Base-by-base conservation (phyloP, 2,888 invertebrate species). In the Parnassius smintheus region DNA sequence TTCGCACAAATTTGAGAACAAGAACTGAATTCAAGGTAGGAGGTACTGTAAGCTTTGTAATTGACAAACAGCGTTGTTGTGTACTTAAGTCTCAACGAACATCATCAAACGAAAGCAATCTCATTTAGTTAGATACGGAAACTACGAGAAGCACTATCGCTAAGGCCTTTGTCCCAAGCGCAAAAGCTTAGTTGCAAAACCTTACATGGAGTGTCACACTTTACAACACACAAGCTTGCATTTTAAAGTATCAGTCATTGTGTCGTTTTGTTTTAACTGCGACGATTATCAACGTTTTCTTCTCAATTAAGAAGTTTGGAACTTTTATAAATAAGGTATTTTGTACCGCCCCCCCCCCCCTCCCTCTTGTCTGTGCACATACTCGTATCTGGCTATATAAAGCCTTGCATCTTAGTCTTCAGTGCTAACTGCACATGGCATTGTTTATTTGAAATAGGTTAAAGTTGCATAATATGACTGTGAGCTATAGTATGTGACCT, bases 51-150 rank as follows among this genome's bases (percentile, higher is more conserved):
- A 35, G 7, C 35, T 35, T 35, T 35, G 35, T 35, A 35, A 35
- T 35, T 35, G 35, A 35, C 35, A 35, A 35, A 35, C 35, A 35
- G 35, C 35, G 35, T 35, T 35, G 35, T 35, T 35, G 35, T 35
- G 35, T 46, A 46, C 7, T 12, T 9, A 48, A n/a, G 49, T 49
- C n/a, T 4, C 49, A 49, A 49, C 4, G 12, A 46, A 46, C 13
- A 49, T 13, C 50, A 51, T 63, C 51, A 41, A 55, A 56, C 56
- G 55, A 59, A 55, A 50, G 59, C 63, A 50, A 45, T 51, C 59
- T 63, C 59, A 54, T 63, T 59, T 59, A 59, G 59, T 51, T 55
- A 45, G 59, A 51, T 42, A 42, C 42, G 46, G 42, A 44, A 57
- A 41, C 44, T 48, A 42, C 13, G 53, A 44, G 45, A 63, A 55